phyloP scores from a whole-genome alignment of 2,888 invertebrate species.

The Neuroscelio doddi region DNA sequence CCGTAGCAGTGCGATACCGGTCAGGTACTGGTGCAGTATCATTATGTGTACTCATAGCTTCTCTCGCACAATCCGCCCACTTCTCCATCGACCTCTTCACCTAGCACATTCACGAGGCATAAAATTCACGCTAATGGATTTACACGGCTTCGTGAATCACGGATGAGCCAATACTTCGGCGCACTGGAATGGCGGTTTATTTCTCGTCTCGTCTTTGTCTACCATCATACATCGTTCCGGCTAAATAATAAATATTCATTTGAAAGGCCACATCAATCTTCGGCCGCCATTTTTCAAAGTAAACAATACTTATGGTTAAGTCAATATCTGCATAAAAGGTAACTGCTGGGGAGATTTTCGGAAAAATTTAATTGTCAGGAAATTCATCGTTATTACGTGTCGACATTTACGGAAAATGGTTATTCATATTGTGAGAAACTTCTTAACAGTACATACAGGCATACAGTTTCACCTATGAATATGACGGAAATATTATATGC shows the following conservation, averaged over 20 bases:
- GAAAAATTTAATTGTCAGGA: conserved; percentile 21
- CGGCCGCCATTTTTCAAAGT: conserved; percentile 8
- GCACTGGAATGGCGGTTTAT: conserved; percentile 7
- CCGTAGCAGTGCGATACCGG: too few species aligned
- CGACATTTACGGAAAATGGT: too few species aligned
- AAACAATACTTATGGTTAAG: conserved; percentile 13
- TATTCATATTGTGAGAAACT: too few species aligned
- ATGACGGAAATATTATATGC: too few species aligned
- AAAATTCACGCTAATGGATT: conserved; percentile 55
- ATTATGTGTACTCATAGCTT: conserved; percentile 16
- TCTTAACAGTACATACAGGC: too few species aligned
- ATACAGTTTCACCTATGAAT: too few species aligned
- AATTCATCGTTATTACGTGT: background rate
- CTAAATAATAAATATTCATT: conserved; percentile 30
- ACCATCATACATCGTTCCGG: background rate
- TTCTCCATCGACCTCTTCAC: conserved; percentile 33
- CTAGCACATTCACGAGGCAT: conserved; percentile 30
- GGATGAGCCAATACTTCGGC: conserved; percentile 23
- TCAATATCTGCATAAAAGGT: conserved; percentile 8
- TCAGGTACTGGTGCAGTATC: too few species aligned
- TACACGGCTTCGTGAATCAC: conserved; percentile 42
- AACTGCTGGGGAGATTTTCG: background rate
- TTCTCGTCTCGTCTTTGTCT: conserved; percentile 8
- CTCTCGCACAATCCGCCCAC: conserved; percentile 25
- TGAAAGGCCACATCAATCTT: conserved; percentile 17